Evolutionary conservation across 2,888 invertebrate genomes (phyloP).

Genomic region (Eupithecia inturbata): DNA sequence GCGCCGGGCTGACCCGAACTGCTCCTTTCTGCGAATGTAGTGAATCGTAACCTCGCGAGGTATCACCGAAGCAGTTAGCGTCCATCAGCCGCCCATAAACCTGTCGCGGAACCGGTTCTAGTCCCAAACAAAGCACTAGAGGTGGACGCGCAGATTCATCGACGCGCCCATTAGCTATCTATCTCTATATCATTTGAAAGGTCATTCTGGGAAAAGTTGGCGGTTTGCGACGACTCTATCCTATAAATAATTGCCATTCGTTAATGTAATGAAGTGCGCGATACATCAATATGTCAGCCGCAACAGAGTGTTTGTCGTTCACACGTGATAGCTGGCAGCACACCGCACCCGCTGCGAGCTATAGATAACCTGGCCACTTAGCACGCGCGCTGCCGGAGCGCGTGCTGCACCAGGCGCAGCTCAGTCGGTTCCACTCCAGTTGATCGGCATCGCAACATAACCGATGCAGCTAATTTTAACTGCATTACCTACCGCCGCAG

Average conservation of each 20-base stretch:
- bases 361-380: neutral
- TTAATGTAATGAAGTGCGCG: slow-evolving; percentile 59
- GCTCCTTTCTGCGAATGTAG: slow-evolving; percentile 56
- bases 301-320: slow-evolving; percentile 38
- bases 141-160: slow-evolving; percentile 50
- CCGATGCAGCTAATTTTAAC: slow-evolving; percentile 28
- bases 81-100: slow-evolving; percentile 64
- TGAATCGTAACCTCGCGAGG: neutral
- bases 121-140: slow-evolving; percentile 44
- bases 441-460: slow-evolving; percentile 21
- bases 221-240: slow-evolving; percentile 41
- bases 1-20: slow-evolving; percentile 20
- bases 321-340: slow-evolving; percentile 28
- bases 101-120: slow-evolving; percentile 62
- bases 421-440: slow-evolving; percentile 23
- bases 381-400: too few species aligned
- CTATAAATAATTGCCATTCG: slow-evolving; percentile 59
- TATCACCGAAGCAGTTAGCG: slow-evolving; percentile 46
- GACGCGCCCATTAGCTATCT: slow-evolving; percentile 42
- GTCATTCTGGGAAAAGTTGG: slow-evolving; percentile 47
- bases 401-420: too few species aligned
- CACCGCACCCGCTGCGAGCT: neutral
- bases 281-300: slow-evolving; percentile 62
- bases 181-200: slow-evolving; percentile 47
- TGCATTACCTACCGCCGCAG: slow-evolving; percentile 3